Base-by-base conservation (phyloP, 2,113 vertebrate genomes). In the Puma concolor region DNA sequence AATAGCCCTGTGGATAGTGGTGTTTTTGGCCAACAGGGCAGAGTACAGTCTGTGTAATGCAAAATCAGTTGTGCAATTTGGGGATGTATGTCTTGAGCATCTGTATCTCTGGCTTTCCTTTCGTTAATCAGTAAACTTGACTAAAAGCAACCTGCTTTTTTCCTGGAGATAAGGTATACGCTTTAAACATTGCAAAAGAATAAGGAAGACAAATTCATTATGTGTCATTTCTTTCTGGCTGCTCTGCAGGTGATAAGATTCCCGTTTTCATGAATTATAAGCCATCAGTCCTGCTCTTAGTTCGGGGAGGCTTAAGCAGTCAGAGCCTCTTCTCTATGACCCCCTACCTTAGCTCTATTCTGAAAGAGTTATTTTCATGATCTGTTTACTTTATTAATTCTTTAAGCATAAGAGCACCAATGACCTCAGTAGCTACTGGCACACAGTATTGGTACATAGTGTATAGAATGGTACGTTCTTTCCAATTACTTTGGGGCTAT, bases 81-180 rank as follows among this genome's bases (percentile, higher is more conserved):
- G 38, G 38, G 33, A 60, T 57, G 57, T 29, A 6, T 2, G 11
- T 17, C 95, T 54, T 1, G 0, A 95, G 74, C 33, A 27, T 57
- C 67, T 83, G 52, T 67, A 71, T 66, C 23, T 92, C 76, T 25
- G 44, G 14, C 23, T 96, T 98, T 94, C 84, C 66, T 95, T 91
- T 74, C 60, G 81, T 54, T 84, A 72, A 72, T 92, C 76, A 92
- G 79, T 64, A 60, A 88, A 36, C 21, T 21, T 21, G n/a, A 72
- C 31, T 87, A 87, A 91, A 77, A 92, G 38, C 21, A 93, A 93
- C 27, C 31, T n/a, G 50, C 50, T 38, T 72, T 92, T 74, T 95
- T 86, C 80, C 60, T 88, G n/a, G 25, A 88, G 81, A 85, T 83
- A 96, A 97, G n/a, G 57, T 16, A 0, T 9, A 12, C 31, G 7